A percentile compares a stretch with the other conserved stretches of the same genome.
Evolutionary conservation across 2,888 invertebrate species (phyloP).

Genomic region (Serripes groenlandicus): DNA sequence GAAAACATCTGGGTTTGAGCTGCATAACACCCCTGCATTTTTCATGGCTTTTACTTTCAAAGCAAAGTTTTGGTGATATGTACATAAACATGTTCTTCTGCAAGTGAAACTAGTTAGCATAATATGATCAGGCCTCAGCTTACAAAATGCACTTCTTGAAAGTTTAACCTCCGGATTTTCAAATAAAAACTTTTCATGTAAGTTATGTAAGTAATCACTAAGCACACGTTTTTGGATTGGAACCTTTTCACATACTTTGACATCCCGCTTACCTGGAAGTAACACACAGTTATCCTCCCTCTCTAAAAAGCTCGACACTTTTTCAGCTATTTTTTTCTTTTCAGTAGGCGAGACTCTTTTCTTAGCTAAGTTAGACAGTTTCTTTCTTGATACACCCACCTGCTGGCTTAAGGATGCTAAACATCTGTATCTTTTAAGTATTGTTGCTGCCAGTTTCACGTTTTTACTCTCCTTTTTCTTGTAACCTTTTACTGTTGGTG

Average conservation of each 20-base stretch:
- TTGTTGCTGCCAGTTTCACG: too few species aligned
- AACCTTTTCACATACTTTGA: background rate
- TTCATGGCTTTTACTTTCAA: constrained; percentile 24
- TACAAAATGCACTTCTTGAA: constrained; percentile 43
- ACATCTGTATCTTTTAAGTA: too few species aligned
- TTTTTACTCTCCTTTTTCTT: too few species aligned
- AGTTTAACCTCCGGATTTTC: constrained; percentile 45
- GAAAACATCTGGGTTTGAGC: too few species aligned
- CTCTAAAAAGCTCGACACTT: too few species aligned
- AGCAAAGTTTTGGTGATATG: constrained; percentile 41
- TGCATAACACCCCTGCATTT: constrained; percentile 25
- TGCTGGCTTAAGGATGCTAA: too few species aligned
- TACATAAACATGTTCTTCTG: constrained; percentile 36
- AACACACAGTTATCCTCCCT: constrained; percentile 42
- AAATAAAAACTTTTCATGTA: constrained; percentile 30
- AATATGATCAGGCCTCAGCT: too few species aligned
- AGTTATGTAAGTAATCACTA: constrained; percentile 39
- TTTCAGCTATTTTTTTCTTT: too few species aligned
- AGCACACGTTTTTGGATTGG: constrained; percentile 24
- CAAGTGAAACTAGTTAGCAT: constrained; percentile 19
- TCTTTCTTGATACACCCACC: too few species aligned
- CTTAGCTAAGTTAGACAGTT: too few species aligned
- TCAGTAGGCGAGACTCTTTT: too few species aligned
- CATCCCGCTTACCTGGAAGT: constrained; percentile 40
- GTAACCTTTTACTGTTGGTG: too few species aligned